A percentile compares a stretch with the other conserved stretches of the same genome.
Evolutionary conservation across 2,888 invertebrate species (phyloP).

Genomic region (Cryptops parisi): DNA sequence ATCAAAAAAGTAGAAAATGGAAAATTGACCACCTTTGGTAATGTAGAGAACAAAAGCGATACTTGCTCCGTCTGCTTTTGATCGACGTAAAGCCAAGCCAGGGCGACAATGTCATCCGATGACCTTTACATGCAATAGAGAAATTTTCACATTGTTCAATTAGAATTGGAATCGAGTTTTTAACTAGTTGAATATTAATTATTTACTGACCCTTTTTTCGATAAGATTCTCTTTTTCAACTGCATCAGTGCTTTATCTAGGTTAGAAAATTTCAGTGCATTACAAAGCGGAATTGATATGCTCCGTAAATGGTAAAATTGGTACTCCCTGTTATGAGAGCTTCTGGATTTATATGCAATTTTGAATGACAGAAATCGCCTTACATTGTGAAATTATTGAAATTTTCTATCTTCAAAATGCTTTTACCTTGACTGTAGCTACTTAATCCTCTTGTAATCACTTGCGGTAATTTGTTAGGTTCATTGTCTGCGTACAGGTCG

Average conservation of each 20-base stretch:
- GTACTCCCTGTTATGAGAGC: too few species aligned
- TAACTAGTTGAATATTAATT: too few species aligned
- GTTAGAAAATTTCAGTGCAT: too few species aligned
- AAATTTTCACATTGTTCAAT: too few species aligned
- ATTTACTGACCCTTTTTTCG: constrained; percentile 3
- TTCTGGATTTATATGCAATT: too few species aligned
- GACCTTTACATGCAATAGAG: too few species aligned
- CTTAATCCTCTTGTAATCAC: not conserved
- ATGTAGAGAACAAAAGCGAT: not conserved
- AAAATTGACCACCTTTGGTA: constrained; percentile 3
- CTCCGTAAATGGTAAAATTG: too few species aligned
- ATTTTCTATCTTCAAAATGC: too few species aligned
- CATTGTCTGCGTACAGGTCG: constrained; percentile 9
- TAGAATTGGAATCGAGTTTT: too few species aligned
- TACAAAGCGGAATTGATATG: too few species aligned
- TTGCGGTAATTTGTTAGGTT: not conserved
- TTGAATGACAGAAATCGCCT: too few species aligned
- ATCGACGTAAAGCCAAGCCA: constrained; percentile 4
- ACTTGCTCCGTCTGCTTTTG: constrained; percentile 6
- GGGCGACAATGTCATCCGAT: constrained; percentile 9
- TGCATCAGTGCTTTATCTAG: constrained; percentile 1
- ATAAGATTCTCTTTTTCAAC: constrained; percentile 6
- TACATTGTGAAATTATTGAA: too few species aligned
- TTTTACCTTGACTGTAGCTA: not conserved
- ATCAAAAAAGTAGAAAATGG: not conserved